These are phyloP conservation scores for Crambe crambe DNA, from an alignment of 37 sponge, comb jelly and placozoan species.

Conservation along the genomic window DNA sequence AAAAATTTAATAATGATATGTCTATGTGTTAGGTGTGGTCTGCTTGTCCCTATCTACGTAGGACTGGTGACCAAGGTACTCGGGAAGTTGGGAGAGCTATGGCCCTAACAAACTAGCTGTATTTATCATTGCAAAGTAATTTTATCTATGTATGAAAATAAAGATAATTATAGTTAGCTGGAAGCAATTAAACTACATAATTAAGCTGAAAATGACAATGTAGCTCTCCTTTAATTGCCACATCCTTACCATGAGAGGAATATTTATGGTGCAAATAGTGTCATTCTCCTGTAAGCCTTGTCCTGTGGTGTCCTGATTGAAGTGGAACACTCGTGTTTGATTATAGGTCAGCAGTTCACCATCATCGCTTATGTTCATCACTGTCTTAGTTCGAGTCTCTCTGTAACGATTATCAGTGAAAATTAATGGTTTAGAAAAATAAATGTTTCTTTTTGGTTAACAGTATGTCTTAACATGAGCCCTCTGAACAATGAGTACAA, in stretches of 20 bases:
- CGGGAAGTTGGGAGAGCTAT: too few species aligned
- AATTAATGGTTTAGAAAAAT: too few species aligned
- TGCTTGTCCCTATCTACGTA: neutral
- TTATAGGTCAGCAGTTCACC: slow-evolving; percentile 37
- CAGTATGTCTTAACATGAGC: too few species aligned
- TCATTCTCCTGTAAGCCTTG: slow-evolving; percentile 39
- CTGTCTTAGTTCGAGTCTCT: slow-evolving; percentile 33
- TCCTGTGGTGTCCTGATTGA: slow-evolving; percentile 15
- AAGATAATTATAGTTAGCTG: too few species aligned
- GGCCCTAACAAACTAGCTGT: too few species aligned
- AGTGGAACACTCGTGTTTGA: slow-evolving; percentile 47
- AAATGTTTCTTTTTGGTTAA: too few species aligned
- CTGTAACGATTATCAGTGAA: neutral
- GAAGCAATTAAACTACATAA: too few species aligned
- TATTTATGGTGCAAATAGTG: slow-evolving; percentile 62
- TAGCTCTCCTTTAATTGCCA: neutral
- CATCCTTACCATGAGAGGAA: slow-evolving; percentile 54
- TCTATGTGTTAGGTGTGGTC: neutral
- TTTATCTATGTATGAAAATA: too few species aligned
- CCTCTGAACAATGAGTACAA: too few species aligned
- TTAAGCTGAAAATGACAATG: too few species aligned
- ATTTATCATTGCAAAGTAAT: too few species aligned
- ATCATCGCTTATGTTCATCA: slow-evolving; percentile 11
- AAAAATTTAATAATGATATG: neutral
- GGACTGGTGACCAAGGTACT: neutral